Evolutionary conservation across 2,797 vertebrate species (phyloP).

Genomic region (Micropoecilia bifurca): DNA sequence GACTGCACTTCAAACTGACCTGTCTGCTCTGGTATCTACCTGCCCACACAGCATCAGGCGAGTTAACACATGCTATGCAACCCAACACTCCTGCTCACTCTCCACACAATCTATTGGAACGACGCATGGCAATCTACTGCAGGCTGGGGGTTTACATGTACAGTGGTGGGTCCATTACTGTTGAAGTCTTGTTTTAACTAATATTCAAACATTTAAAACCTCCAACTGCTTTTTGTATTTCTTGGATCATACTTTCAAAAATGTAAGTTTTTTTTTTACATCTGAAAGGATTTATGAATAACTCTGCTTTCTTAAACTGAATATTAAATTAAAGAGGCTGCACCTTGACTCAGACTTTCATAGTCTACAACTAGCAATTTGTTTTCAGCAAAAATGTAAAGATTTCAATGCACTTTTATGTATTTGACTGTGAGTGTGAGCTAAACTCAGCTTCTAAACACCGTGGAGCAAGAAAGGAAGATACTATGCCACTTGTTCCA

Average conservation of each 20-base stretch:
- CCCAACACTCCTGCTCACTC: not conserved
- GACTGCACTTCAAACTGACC: constrained; percentile 32
- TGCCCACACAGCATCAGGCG: constrained; percentile 61
- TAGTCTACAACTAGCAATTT: not conserved
- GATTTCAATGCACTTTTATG: not conserved
- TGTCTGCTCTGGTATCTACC: constrained; percentile 76
- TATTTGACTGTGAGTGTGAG: not conserved
- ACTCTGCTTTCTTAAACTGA: not conserved
- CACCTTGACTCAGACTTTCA: not conserved
- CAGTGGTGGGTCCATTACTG: not conserved
- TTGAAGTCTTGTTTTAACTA: not conserved
- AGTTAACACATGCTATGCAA: not conserved
- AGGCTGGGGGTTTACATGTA: not conserved
- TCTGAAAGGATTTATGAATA: not conserved
- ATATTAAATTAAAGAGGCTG: not conserved
- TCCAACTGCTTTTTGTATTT: not conserved
- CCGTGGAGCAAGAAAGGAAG: not conserved
- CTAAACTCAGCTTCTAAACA: not conserved
- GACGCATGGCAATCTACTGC: not conserved
- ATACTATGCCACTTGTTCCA: not conserved
- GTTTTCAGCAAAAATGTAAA: not conserved
- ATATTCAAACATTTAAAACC: not conserved
- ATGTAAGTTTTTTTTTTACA: not conserved
- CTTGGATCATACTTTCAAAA: not conserved
- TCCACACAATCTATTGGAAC: not conserved